A percentile compares a stretch with the other conserved stretches of the same genome.
These are phyloP conservation scores for Zosterops borbonicus DNA, from an alignment of 2,113 vertebrate genomes.

Conservation along the genomic window DNA sequence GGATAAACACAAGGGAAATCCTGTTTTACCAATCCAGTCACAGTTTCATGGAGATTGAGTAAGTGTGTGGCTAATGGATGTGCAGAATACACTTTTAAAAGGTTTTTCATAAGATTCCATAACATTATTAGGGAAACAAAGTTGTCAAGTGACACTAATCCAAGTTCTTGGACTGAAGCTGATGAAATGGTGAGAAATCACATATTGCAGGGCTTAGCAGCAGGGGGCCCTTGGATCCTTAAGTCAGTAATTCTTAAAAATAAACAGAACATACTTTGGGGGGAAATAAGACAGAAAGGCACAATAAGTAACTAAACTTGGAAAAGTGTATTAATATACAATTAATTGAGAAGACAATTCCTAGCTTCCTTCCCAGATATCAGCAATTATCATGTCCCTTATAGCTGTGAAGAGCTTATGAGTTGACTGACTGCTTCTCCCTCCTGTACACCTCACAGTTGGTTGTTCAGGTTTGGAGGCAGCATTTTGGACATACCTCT, in stretches of 20 bases:
- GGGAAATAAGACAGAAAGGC: background rate
- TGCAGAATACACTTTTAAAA: background rate
- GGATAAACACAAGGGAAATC: background rate
- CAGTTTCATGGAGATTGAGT: background rate
- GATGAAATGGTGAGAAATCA: background rate
- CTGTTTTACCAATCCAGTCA: background rate
- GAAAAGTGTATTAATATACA: background rate
- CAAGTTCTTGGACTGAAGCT: background rate
- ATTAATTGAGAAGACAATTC: background rate
- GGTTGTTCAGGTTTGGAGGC: background rate
- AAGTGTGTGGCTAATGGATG: background rate
- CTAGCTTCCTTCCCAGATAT: background rate
- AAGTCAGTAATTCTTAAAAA: background rate
- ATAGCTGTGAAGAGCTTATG: background rate
- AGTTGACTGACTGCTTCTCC: background rate
- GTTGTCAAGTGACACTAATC: background rate
- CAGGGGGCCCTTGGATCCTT: background rate
- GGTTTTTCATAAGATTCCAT: background rate
- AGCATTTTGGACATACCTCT: background rate
- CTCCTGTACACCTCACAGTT: background rate
- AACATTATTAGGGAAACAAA: background rate
- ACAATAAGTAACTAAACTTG: background rate
- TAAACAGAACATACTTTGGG: background rate
- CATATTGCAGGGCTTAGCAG: background rate
- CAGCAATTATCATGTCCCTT: background rate